These are phyloP conservation scores for Petrophora chlorosata DNA, from an alignment of 2,888 invertebrate genomes.

Conservation along the genomic window DNA sequence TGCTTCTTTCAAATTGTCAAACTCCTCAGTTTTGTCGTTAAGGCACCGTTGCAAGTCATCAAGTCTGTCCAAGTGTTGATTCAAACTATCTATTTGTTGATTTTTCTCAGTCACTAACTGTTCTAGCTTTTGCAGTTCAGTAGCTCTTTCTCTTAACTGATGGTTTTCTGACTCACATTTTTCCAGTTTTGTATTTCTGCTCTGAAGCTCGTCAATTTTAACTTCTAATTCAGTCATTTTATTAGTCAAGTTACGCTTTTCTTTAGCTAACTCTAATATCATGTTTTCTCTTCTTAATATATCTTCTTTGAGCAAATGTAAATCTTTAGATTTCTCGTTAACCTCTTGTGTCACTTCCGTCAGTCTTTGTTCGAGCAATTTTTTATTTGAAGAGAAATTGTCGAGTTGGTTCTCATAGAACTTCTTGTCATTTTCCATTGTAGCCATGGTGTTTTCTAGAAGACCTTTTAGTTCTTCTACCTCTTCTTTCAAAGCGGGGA, in stretches of 20 bases:
- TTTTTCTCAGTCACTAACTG: slow-evolving; percentile 82
- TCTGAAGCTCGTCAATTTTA: slow-evolving; percentile 76
- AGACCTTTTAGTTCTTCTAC: slow-evolving; percentile 75
- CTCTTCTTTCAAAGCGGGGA: slow-evolving; percentile 76
- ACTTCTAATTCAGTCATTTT: slow-evolving; percentile 77
- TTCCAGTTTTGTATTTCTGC: slow-evolving; percentile 64
- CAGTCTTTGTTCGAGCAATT: slow-evolving; percentile 81
- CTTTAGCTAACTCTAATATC: slow-evolving; percentile 82
- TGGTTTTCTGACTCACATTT: slow-evolving; percentile 70
- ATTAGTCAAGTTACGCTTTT: slow-evolving; percentile 80
- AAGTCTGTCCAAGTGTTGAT: slow-evolving; percentile 75
- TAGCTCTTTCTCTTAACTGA: slow-evolving; percentile 76
- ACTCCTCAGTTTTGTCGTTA: slow-evolving; percentile 76
- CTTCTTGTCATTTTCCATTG: slow-evolving; percentile 80
- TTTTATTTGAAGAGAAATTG: slow-evolving; percentile 78
- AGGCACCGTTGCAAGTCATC: slow-evolving; percentile 78
- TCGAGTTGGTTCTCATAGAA: slow-evolving; percentile 84
- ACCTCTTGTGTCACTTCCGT: slow-evolving; percentile 82
- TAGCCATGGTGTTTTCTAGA: slow-evolving; percentile 76
- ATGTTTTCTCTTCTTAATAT: slow-evolving; percentile 82
- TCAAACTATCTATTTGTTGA: slow-evolving; percentile 79
- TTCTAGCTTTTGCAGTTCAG: slow-evolving; percentile 77
- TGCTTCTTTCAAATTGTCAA: slow-evolving; percentile 73
- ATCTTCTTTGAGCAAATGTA: slow-evolving; percentile 82
- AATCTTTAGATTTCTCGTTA: slow-evolving; percentile 78